Conservation (phyloP, 2,797 vertebrate species). For the Mus spretus region DNA sequence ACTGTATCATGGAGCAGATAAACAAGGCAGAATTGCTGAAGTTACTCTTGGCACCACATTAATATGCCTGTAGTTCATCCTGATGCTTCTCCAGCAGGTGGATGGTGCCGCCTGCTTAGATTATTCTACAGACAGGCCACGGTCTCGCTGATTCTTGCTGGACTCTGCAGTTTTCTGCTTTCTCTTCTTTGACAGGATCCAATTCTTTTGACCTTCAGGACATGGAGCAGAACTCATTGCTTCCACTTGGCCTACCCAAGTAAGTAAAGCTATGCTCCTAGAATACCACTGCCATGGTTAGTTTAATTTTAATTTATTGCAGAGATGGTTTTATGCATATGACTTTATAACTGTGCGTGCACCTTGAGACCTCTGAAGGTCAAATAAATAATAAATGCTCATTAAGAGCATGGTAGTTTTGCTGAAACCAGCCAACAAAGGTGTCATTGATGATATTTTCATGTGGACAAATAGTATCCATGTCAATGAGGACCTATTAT, state of each 20-base stretch:
- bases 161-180: slow-evolving; percentile 78
- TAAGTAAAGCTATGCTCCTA: slow-evolving; percentile 79
- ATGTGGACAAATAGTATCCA: slow-evolving; percentile 77
- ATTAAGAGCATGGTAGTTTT: slow-evolving; percentile 82
- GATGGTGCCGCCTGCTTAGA: slow-evolving; percentile 65
- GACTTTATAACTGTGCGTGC: slow-evolving; percentile 83
- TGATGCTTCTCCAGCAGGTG: slow-evolving; percentile 29
- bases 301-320: slow-evolving; percentile 88
- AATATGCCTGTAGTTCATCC: slow-evolving; percentile 50
- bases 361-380: slow-evolving; percentile 83
- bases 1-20: slow-evolving; percentile 52
- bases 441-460: slow-evolving; percentile 80
- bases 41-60: slow-evolving; percentile 34
- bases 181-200: slow-evolving; percentile 80
- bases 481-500: slow-evolving; percentile 71
- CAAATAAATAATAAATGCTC: slow-evolving; percentile 87
- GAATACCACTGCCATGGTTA: slow-evolving; percentile 84
- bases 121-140: slow-evolving; percentile 52
- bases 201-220: slow-evolving; percentile 83
- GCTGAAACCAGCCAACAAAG: slow-evolving; percentile 84
- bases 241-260: slow-evolving; percentile 83
- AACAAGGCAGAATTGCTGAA: not conserved
- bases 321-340: slow-evolving; percentile 86
- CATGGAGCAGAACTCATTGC: slow-evolving; percentile 81
- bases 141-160: slow-evolving; percentile 71